A percentile compares a stretch with the other conserved stretches of the same genome.
Evolutionary conservation across 2,888 invertebrate genomes (phyloP).

Genomic region (Eumerus sabulonum): DNA sequence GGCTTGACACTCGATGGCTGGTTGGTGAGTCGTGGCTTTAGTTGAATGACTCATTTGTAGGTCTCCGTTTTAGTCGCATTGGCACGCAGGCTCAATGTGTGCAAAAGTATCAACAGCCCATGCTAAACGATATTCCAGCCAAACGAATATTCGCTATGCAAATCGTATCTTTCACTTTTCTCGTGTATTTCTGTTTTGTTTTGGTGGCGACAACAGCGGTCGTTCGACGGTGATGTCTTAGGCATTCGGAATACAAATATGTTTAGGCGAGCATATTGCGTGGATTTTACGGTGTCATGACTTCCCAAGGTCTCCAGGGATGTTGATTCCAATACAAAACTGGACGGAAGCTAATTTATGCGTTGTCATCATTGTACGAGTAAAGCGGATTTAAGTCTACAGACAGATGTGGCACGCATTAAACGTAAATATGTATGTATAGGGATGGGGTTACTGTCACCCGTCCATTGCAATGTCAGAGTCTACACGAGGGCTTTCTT

Average conservation of each 20-base stretch:
- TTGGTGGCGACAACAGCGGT: neutral
- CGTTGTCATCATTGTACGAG: neutral
- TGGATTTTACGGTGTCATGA: slow-evolving; percentile 11
- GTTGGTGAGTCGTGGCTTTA: no score
- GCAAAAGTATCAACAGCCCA: no score
- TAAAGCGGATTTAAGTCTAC: no score
- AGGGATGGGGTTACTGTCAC: no score
- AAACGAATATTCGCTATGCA: neutral
- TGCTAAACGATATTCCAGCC: no score
- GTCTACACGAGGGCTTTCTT: no score
- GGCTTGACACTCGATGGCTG: neutral
- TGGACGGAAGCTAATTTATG: slow-evolving; percentile 5
- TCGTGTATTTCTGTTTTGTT: neutral
- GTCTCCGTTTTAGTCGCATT: no score
- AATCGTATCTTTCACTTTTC: slow-evolving; percentile 8
- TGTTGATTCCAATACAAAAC: slow-evolving; percentile 4
- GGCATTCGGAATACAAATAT: slow-evolving; percentile 9
- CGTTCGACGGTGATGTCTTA: slow-evolving; percentile 1
- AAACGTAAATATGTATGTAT: no score
- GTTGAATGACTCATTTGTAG: no score
- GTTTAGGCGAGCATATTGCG: slow-evolving; percentile 4
- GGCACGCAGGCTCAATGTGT: no score
- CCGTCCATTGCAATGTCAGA: no score
- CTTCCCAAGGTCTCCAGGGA: slow-evolving; percentile 19
- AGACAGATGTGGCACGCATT: no score